Evolutionary conservation across 2,113 vertebrate species (phyloP), one percentile per base, ranked within the genome.

Genomic region (Tympanuchus pallidicinctus): DNA sequence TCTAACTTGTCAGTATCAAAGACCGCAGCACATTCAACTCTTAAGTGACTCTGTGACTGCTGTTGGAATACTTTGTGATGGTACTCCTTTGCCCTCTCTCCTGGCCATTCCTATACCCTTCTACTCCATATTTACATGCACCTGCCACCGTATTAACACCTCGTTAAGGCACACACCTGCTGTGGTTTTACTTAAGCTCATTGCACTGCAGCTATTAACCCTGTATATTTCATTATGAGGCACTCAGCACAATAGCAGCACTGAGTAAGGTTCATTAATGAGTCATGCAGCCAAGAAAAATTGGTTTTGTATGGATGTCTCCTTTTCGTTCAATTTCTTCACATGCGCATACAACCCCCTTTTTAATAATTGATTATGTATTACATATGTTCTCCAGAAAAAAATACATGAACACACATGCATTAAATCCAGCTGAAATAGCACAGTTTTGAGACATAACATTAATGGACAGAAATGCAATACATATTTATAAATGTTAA

Each of bases 81-180:
- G 52, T 11, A 16, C 6, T 15, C 18, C 48, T 64, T n/a, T 82
- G 42, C 91, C 86, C 76, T 78, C 64, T 94, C 63, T 16, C 47
- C 50, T 48, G 28, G 52, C 54, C 47, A 4, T 52, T 80, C 73
- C 65, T 13, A 27, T 61, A 60, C 79, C 82, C 88, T 92, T 25
- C 78, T 93, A 79, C 75, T 96, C 84, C 70, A 10, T 56, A 70
- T 96, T 96, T 93, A 92, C 91, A 94, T 92, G 93, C 94, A 97
- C 95, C 97, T 97, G 96, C 88, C 84, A 79, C 76, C 27, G 91
- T 79, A 86, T 97, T 96, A 97, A 96, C 96, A 96, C 93, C 91
- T 97, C 84, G 9, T 97, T 95, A 97, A 96, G 60, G 59, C 66
- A 94, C 84, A 96, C 96, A 97, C 95, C 97, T 97, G 97, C 91